phyloP scores from a whole-genome alignment of 1,140 invertebrate species.

The Cardiocondyla obscurior region DNA sequence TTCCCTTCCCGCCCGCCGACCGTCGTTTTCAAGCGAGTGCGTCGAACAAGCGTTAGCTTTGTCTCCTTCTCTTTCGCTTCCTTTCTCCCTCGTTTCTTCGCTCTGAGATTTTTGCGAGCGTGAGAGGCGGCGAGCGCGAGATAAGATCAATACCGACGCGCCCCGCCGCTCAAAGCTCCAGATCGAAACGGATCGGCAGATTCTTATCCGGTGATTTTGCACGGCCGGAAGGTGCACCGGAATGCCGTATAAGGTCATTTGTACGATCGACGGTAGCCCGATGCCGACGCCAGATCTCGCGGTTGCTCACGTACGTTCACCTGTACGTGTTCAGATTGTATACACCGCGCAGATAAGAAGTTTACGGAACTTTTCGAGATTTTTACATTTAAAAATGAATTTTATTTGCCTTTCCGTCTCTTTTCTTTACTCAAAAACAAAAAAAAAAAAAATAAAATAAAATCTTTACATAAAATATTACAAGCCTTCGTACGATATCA shows the following conservation, averaged over 20 bases:
- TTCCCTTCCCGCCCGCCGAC: background rate
- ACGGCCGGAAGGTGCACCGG: slow-evolving; percentile 48
- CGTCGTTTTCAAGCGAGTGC: background rate
- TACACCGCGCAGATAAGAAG: background rate
- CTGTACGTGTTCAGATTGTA: slow-evolving; percentile 45
- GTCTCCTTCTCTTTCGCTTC: slow-evolving; percentile 1
- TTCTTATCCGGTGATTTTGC: slow-evolving; percentile 61
- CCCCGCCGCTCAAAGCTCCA: slow-evolving; percentile 27
- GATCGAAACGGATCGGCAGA: slow-evolving; percentile 59
- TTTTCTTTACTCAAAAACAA: no score
- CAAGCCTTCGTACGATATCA: background rate
- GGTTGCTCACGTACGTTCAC: slow-evolving; percentile 39
- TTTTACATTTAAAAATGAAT: slow-evolving; percentile 24
- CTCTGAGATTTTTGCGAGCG: slow-evolving; percentile 24
- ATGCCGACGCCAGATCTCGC: slow-evolving; percentile 65
- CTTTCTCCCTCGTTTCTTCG: slow-evolving; percentile 19
- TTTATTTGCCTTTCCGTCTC: background rate
- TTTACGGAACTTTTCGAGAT: slow-evolving; percentile 5
- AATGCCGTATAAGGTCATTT: slow-evolving; percentile 75
- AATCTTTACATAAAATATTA: background rate
- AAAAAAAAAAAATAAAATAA: no score
- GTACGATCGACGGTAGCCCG: slow-evolving; percentile 62
- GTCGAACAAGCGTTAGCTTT: background rate
- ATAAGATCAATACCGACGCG: slow-evolving; percentile 59
- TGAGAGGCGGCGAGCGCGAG: slow-evolving; percentile 11